Base-by-base conservation (phyloP, 1,140 invertebrate genomes). In the Hydropsyche tenuis region DNA sequence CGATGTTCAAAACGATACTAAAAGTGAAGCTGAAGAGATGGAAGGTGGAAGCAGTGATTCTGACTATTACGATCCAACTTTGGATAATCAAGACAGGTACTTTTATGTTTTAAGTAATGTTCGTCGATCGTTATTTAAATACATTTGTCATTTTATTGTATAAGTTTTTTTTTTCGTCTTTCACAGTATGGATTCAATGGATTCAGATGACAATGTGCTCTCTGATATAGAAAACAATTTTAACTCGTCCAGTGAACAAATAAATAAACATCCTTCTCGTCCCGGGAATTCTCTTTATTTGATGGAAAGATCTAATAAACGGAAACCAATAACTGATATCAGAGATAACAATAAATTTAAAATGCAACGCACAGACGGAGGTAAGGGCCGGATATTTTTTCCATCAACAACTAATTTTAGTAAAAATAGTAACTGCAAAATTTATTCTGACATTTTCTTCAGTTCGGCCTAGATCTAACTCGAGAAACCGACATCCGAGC, bases 261-360 rank as follows among this genome's bases (percentile, higher is more conserved):
- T 74, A 78, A 81, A 75, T 84, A 81, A 82, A 87, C 20, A 81
- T 83, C 18, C 83, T 84, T 65, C 84, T 79, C 75, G 83, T 9
- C 53, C 65, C 0, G 64, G 70, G 1, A 82, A 83, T 0, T 83
- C 85, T 0, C 74, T 93, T 11, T 94, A 93, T 77, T 91, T 93
- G 89, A 87, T 90, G 79, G 92, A 94, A 82, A 93, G 93, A 78
- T 86, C 87, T 11, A 88, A 84, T 75, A 93, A 93, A 77, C 93
- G 92, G 77, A 93, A 92, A 77, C 85, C 93, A 22, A 22, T 25
- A 1, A 22, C 23, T 11, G 56, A 60, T 25, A 23, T 25, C 2
- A 60, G 23, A 60, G 56, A 60, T 60, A n/a, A n/a, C n/a, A n/a
- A n/a, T n/a, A 60, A 60, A 60, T 60, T 20, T 12, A 60, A 60